A percentile compares a stretch with the other conserved stretches of the same genome.
Conservation (phyloP, 2,888 invertebrate genomes). For the Schrankia costaestrigalis region DNA sequence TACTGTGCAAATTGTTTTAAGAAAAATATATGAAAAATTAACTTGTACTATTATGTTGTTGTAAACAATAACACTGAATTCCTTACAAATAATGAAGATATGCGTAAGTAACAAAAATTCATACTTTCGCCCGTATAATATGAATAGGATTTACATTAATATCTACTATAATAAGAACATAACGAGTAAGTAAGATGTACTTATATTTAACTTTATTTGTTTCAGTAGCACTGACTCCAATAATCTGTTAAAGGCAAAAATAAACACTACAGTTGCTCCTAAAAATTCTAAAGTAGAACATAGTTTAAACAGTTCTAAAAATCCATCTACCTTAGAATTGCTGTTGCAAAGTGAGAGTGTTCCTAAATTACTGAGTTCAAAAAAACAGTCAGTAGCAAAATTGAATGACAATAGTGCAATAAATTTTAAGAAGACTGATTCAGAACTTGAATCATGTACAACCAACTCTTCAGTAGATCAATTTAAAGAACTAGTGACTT, state of each 20-base stretch:
- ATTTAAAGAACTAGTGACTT: slow-evolving; percentile 8
- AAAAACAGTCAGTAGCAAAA: too few species aligned
- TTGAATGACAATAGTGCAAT: too few species aligned
- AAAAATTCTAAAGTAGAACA: slow-evolving; percentile 41
- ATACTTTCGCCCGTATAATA: too few species aligned
- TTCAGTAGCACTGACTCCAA: background rate
- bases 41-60: background rate
- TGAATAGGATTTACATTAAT: too few species aligned
- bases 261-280: slow-evolving; percentile 19
- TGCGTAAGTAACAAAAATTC: too few species aligned
- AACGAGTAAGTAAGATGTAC: background rate
- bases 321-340: slow-evolving; percentile 34
- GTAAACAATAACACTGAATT: background rate
- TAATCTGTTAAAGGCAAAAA: slow-evolving; percentile 23
- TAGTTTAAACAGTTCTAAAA: slow-evolving; percentile 40
- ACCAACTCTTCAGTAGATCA: slow-evolving; percentile 13
- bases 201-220: background rate
- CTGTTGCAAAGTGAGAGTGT: slow-evolving; percentile 43
- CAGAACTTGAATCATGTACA: too few species aligned
- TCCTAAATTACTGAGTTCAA: too few species aligned
- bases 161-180: background rate
- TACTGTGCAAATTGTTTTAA: background rate
- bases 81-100: background rate
- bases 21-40: too few species aligned
- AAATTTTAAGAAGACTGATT: too few species aligned